These are phyloP conservation scores for Neoitamus cyanurus DNA, from an alignment of 2,888 invertebrate genomes.

Conservation along the genomic window DNA sequence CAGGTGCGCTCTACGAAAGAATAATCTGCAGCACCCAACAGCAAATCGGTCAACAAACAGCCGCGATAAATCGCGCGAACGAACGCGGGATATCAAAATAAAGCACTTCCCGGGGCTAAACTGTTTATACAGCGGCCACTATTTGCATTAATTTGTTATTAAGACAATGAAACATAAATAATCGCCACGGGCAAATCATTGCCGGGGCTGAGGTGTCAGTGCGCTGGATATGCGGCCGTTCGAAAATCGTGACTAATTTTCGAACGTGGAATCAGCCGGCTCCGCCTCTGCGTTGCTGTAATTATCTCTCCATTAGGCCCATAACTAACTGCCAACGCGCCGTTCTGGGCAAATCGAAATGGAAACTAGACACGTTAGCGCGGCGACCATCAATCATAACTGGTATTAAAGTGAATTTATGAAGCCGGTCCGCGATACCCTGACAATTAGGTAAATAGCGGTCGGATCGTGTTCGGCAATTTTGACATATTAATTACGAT, in stretches of 20 bases:
- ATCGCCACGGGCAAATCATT: slow-evolving; percentile 28
- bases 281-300: slow-evolving; percentile 33
- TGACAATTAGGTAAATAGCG: slow-evolving; percentile 46
- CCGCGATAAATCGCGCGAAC: neutral
- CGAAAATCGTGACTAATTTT: slow-evolving; percentile 41
- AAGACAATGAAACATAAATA: slow-evolving; percentile 40
- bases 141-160: slow-evolving; percentile 40
- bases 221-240: neutral
- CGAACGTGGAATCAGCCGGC: neutral
- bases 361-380: slow-evolving; percentile 45
- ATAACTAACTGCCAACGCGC: slow-evolving; percentile 41
- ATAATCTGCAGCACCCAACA: neutral
- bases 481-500: slow-evolving; percentile 57
- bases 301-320: slow-evolving; percentile 42
- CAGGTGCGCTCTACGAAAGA: neutral
- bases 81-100: slow-evolving; percentile 6
- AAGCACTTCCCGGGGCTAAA: slow-evolving; percentile 13
- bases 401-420: slow-evolving; percentile 34
- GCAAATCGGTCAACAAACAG: neutral
- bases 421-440: neutral
- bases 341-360: slow-evolving; percentile 38
- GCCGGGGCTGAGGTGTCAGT: neutral
- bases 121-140: neutral
- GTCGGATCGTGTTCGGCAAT: slow-evolving; percentile 54
- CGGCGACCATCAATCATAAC: slow-evolving; percentile 40